Evolutionary conservation across 2,797 vertebrate species (phyloP).

Genomic region (Ctenopoma kingsleyae): DNA sequence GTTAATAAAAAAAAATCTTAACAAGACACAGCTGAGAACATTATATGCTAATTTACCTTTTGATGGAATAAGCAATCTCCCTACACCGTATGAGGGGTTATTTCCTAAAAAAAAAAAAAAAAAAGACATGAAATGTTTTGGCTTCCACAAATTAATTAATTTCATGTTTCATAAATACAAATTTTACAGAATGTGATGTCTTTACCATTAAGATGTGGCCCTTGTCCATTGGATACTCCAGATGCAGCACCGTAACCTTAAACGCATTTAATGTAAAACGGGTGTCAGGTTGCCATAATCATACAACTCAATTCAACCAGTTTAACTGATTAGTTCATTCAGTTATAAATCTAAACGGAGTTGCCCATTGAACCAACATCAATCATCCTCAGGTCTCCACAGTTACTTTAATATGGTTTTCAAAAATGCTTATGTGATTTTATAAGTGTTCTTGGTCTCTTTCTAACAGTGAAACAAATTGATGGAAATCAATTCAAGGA

Average conservation of each 20-base stretch:
- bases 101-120: constrained; percentile 53
- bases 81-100: constrained; percentile 49
- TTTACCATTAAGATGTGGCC: constrained; percentile 57
- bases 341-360: too few relatives aligned
- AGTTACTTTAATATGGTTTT: too few relatives aligned
- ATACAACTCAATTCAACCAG: background rate
- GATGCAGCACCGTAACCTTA: constrained; percentile 62
- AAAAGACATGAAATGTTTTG: background rate
- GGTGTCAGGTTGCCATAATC: background rate
- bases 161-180: background rate
- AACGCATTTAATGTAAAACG: constrained; percentile 26
- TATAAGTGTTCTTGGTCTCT: too few relatives aligned
- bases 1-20: background rate
- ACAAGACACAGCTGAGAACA: background rate
- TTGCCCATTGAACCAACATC: too few relatives aligned
- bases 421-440: too few relatives aligned
- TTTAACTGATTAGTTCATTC: background rate
- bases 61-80: constrained; percentile 65
- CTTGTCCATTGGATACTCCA: constrained; percentile 55
- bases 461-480: too few relatives aligned
- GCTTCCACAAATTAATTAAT: background rate
- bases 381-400: too few relatives aligned
- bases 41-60: constrained; percentile 60
- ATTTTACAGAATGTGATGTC: background rate
- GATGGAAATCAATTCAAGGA: too few relatives aligned